Conservation (phyloP, 2,888 invertebrate genomes). For the Gasteruption jaculator region DNA sequence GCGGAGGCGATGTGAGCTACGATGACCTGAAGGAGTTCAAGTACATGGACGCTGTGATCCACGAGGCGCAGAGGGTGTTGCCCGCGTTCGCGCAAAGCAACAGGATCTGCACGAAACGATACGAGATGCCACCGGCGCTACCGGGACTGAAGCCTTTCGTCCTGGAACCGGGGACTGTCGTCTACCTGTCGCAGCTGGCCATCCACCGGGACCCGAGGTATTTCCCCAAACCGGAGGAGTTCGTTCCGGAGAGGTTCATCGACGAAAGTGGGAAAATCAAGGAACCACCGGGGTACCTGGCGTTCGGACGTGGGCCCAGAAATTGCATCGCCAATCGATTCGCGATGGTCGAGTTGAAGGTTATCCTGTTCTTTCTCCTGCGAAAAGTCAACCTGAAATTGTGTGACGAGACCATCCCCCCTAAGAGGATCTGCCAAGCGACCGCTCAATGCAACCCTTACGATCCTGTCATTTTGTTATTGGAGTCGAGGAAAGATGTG, state of each 20-base stretch:
- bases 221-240: slow-evolving; percentile 43
- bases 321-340: too few relatives aligned
- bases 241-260: slow-evolving; percentile 46
- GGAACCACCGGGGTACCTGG: too few relatives aligned
- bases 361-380: too few relatives aligned
- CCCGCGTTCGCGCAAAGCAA: slow-evolving; percentile 34
- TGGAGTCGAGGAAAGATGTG: too few relatives aligned
- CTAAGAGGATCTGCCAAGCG: too few relatives aligned
- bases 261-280: slow-evolving; percentile 9
- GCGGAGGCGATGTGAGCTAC: slow-evolving; percentile 45
- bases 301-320: too few relatives aligned
- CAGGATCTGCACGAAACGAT: slow-evolving; percentile 36
- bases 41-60: slow-evolving; percentile 56
- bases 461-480: too few relatives aligned
- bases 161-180: slow-evolving; percentile 36
- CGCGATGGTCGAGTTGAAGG: too few relatives aligned
- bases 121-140: slow-evolving; percentile 35
- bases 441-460: too few relatives aligned
- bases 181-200: slow-evolving; percentile 38
- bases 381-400: too few relatives aligned
- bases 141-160: slow-evolving; percentile 34
- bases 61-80: slow-evolving; percentile 35
- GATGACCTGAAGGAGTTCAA: slow-evolving; percentile 51
- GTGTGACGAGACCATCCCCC: too few relatives aligned
- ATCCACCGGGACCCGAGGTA: slow-evolving; percentile 44